Evolutionary conservation across 2,888 invertebrate species (phyloP).

Genomic region (Meghimatium bilineatum): DNA sequence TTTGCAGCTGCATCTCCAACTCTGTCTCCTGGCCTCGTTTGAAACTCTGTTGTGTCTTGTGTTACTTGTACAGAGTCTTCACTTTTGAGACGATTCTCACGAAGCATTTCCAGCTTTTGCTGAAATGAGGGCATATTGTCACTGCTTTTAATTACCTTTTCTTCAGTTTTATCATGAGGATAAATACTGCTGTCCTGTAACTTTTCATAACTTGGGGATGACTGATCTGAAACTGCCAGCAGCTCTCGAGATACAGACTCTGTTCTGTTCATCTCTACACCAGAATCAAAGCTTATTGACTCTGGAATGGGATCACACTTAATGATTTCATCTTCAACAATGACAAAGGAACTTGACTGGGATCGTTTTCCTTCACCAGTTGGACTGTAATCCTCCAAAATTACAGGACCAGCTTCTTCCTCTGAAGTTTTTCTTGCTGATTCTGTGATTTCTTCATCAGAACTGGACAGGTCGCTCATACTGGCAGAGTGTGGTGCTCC

Average conservation of each 20-base stretch:
- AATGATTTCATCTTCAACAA: background rate
- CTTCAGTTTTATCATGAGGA: background rate
- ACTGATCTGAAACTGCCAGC: background rate
- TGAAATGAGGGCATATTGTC: background rate
- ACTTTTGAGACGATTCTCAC: background rate
- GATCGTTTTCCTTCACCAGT: background rate
- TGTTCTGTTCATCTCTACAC: conserved; percentile 34
- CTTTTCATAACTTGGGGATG: conserved; percentile 12
- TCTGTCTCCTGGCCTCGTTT: conserved; percentile 17
- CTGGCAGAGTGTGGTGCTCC: background rate
- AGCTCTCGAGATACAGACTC: conserved; percentile 37
- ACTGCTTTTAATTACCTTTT: background rate
- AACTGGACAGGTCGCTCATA: conserved; percentile 44
- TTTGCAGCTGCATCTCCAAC: conserved; percentile 31
- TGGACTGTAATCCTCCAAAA: conserved; percentile 47
- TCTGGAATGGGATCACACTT: conserved; percentile 32
- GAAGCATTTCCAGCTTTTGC: background rate
- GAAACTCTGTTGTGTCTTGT: background rate
- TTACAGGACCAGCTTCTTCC: conserved; percentile 5
- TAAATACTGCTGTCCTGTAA: background rate
- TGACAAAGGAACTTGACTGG: background rate
- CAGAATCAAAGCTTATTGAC: conserved; percentile 45
- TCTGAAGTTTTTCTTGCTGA: background rate
- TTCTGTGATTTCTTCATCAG: conserved; percentile 35
- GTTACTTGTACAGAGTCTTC: background rate